A percentile compares a stretch with the other conserved stretches of the same genome.
These are phyloP conservation scores for Acanthurus tractus DNA, from an alignment of 2,797 vertebrate genomes.

Conservation along the genomic window DNA sequence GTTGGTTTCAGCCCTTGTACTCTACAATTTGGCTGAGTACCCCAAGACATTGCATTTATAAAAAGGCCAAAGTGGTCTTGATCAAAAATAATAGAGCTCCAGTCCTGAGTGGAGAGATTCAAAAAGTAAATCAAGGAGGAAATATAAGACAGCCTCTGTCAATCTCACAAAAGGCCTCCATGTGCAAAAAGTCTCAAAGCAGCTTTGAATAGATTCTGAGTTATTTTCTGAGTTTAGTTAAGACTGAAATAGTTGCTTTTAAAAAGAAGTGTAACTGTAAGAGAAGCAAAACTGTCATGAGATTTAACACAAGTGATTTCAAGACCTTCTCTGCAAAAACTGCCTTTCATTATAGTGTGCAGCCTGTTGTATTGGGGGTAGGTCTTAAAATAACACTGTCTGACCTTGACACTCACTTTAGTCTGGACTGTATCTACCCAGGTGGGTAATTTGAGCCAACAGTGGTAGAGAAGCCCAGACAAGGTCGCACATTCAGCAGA, in stretches of 20 bases:
- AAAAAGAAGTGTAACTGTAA: background rate
- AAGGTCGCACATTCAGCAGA: background rate
- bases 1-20: too few species aligned
- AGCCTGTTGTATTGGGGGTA: background rate
- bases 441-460: conserved; percentile 50
- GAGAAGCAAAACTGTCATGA: background rate
- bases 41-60: too few species aligned
- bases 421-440: conserved; percentile 37
- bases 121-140: too few species aligned
- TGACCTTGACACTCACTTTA: conserved; percentile 45
- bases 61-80: too few species aligned
- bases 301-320: background rate
- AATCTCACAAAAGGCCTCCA: background rate
- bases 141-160: too few species aligned
- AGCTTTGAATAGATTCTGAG: too few species aligned
- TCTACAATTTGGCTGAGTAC: too few species aligned
- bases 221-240: background rate
- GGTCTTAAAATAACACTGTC: conserved; percentile 51
- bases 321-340: too few species aligned
- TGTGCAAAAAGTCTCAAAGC: background rate
- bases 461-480: background rate
- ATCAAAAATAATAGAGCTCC: too few species aligned
- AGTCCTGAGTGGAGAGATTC: too few species aligned
- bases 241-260: background rate
- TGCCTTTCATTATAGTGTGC: too few species aligned